Percentiles rank a stretch among this genome's conserved stretches.
phyloP scores from a whole-genome alignment of 2,888 invertebrate genomes.

The Strigamia transsilvanica region DNA sequence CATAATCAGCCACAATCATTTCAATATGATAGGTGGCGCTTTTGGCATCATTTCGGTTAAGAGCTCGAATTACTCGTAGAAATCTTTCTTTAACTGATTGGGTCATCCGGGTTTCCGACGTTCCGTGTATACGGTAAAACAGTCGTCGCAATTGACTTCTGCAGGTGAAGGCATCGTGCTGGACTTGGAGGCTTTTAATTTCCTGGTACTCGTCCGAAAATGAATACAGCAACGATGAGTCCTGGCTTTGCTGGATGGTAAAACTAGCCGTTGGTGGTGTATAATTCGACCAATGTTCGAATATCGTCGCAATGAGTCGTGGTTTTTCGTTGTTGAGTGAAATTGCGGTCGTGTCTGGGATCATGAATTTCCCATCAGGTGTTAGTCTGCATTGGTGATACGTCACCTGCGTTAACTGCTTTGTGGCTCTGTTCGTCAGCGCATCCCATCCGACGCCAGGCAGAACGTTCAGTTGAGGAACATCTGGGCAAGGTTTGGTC shows the following conservation, averaged over 20 bases:
- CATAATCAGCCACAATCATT: background rate
- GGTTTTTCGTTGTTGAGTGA: background rate
- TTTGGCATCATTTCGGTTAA: background rate
- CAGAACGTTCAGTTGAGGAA: background rate
- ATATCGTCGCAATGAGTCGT: background rate
- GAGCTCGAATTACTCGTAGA: background rate
- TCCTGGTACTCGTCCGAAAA: background rate
- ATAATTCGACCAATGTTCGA: background rate
- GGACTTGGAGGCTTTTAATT: background rate
- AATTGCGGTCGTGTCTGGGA: background rate
- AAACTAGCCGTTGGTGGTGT: background rate
- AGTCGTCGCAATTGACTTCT: background rate
- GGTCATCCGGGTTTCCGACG: background rate
- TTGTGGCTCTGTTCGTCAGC: background rate
- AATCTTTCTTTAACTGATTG: background rate
- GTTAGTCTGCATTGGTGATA: background rate
- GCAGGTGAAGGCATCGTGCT: background rate
- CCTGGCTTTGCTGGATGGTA: background rate
- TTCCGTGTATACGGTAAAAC: background rate
- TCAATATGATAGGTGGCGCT: background rate
- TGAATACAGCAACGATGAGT: background rate
- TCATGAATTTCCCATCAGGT: background rate
- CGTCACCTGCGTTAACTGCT: background rate
- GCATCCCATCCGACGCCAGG: background rate
- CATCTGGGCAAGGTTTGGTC: background rate